Conservation (phyloP, 1,140 invertebrate species). For the Euura saliciscinereae region DNA sequence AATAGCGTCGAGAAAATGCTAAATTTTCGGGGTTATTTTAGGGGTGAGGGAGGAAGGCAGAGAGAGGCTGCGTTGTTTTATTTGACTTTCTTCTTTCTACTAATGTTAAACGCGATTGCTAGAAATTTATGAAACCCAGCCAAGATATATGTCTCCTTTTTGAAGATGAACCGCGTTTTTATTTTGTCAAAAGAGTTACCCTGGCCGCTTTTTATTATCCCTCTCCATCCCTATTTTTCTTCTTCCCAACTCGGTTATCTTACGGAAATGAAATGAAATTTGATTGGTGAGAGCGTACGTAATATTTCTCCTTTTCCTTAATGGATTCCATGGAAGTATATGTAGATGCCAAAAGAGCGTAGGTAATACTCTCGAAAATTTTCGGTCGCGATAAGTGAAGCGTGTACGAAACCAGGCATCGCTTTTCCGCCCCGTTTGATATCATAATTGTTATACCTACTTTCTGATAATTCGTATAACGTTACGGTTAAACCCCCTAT, state of each 20-base stretch:
- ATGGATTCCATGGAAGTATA: too few species aligned
- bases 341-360: too few species aligned
- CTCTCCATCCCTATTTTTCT: too few species aligned
- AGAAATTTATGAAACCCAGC: background rate
- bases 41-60: background rate
- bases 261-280: background rate
- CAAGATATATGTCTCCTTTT: background rate
- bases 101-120: conserved; percentile 4
- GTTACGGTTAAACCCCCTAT: too few species aligned
- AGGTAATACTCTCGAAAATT: too few species aligned
- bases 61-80: background rate
- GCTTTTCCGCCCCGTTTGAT: background rate
- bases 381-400: background rate
- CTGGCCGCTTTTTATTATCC: too few species aligned
- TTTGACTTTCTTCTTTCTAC: background rate
- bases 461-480: too few species aligned
- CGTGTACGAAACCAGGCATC: background rate
- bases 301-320: too few species aligned
- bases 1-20: background rate
- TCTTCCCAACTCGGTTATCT: background rate
- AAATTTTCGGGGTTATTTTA: background rate
- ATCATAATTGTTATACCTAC: background rate
- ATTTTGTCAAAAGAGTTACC: too few species aligned
- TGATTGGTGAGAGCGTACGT: background rate
- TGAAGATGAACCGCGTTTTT: too few species aligned